Evolutionary conservation across 2,797 vertebrate genomes (phyloP), one percentile per base, ranked within the genome.

Genomic region (Platalea minor): DNA sequence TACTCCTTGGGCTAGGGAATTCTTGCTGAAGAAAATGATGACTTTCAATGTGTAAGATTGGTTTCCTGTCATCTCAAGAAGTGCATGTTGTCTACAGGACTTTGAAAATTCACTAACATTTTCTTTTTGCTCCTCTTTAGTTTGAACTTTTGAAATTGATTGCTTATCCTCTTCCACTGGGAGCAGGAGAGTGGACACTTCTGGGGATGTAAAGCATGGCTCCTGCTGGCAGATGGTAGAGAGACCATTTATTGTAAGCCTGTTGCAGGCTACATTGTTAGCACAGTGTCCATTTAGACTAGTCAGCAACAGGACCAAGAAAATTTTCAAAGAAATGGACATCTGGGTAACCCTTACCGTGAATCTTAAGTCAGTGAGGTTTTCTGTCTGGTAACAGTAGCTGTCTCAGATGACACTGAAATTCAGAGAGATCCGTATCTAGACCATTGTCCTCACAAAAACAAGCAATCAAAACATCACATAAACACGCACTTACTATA

Each of bases 191-290:
- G 17, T 8, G 51, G 53, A 5, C 7, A 3, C 28, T 70, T 64
- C 10, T 59, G 57, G 48, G 65, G 11, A 2, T 39, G n/a, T 13
- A n/a, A n/a, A 78, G 8, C 3, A 9, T 15, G 43, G 29, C 5
- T 82, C 11, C 67, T 37, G 39, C 61, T 64, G 78, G 67, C 17
- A 45, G 35, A 12, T 26, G 28, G 12, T 37, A 54, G 60, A 77
- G n/a, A 45, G 17, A n/a, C 7, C 29, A 1, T 37, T 73, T 43
- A 11, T 8, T 17, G 0, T 35, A 29, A 33, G 28, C 8, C 43
- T 4, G 0, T 7, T 53, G n/a, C 33, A 61, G 26, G 15, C 7
- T 2, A 7, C 8, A 3, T 9, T 63, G 35, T 35, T 12, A 73
- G 50, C 31, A 16, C 6, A 1, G 8, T 59, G 20, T 50, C 31